Evolutionary conservation across 2,797 vertebrate genomes (phyloP).

Genomic region (Poeciliopsis presidionis): DNA sequence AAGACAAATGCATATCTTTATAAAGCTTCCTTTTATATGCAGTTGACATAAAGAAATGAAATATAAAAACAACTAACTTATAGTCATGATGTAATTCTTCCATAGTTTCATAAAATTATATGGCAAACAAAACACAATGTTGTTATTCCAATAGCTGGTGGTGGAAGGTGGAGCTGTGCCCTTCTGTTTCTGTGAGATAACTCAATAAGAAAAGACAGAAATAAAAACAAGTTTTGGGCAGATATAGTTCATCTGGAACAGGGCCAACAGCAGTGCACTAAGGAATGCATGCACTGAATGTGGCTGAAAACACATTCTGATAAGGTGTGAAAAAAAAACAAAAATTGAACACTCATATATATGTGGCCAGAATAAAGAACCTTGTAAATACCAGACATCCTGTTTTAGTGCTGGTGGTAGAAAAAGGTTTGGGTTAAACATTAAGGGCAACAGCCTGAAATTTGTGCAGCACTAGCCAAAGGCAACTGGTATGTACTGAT

Average conservation of each 20-base stretch:
- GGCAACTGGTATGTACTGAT: background rate
- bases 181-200: conserved; percentile 63
- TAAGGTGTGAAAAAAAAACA: conserved; percentile 37
- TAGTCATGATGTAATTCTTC: background rate
- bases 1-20: background rate
- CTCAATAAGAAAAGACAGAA: conserved; percentile 46
- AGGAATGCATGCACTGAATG: conserved; percentile 28
- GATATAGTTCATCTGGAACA: conserved; percentile 48
- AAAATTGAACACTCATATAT: conserved; percentile 29
- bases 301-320: conserved; percentile 45
- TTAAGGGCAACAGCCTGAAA: background rate
- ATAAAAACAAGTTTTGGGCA: conserved; percentile 39
- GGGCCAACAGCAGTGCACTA: conserved; percentile 35
- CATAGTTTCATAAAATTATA: conserved; percentile 25
- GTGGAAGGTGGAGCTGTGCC: conserved; percentile 45
- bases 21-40: background rate
- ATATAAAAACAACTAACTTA: background rate
- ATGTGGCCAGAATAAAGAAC: conserved; percentile 27
- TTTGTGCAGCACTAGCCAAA: background rate
- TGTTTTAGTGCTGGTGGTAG: background rate
- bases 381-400: conserved; percentile 5
- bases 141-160: conserved; percentile 11
- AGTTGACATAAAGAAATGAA: background rate
- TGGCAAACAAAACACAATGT: conserved; percentile 36
- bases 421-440: background rate